Conservation (phyloP, 2,888 invertebrate genomes). For the Plagodis pulveraria region DNA sequence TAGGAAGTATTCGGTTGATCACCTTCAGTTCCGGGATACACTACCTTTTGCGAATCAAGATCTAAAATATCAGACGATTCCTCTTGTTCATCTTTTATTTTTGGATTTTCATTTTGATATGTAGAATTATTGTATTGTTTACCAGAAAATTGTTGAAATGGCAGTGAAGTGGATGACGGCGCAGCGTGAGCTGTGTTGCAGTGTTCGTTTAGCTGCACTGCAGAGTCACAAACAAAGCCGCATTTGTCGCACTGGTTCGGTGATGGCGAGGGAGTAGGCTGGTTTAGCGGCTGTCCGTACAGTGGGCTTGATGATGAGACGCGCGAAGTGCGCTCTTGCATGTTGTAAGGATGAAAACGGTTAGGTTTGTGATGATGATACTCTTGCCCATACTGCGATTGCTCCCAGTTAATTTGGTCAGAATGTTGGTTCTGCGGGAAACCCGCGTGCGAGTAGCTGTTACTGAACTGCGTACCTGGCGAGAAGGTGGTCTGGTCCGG, state of each 20-base stretch:
- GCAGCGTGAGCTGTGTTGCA: constrained; percentile 87
- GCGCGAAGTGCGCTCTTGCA: constrained; percentile 82
- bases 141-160: constrained; percentile 82
- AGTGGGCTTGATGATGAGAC: constrained; percentile 83
- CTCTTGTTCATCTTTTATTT: constrained; percentile 87
- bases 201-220: constrained; percentile 90
- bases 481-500: constrained; percentile 85
- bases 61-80: constrained; percentile 93
- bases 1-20: constrained; percentile 69
- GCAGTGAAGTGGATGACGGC: constrained; percentile 71
- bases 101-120: constrained; percentile 76
- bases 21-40: constrained; percentile 87
- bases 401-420: constrained; percentile 80
- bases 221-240: constrained; percentile 91
- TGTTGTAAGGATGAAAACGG: constrained; percentile 81
- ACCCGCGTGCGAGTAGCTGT: constrained; percentile 78
- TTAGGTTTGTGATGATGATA: constrained; percentile 75
- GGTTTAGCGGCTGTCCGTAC: constrained; percentile 85
- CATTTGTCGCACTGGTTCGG: constrained; percentile 94
- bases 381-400: constrained; percentile 75
- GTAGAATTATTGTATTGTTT: constrained; percentile 76
- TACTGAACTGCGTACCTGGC: constrained; percentile 80
- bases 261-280: constrained; percentile 89
- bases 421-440: constrained; percentile 80
- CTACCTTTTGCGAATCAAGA: constrained; percentile 95